Evolutionary conservation across 2,888 invertebrate species (phyloP).

Genomic region (Lepidocyrtoides sp.): DNA sequence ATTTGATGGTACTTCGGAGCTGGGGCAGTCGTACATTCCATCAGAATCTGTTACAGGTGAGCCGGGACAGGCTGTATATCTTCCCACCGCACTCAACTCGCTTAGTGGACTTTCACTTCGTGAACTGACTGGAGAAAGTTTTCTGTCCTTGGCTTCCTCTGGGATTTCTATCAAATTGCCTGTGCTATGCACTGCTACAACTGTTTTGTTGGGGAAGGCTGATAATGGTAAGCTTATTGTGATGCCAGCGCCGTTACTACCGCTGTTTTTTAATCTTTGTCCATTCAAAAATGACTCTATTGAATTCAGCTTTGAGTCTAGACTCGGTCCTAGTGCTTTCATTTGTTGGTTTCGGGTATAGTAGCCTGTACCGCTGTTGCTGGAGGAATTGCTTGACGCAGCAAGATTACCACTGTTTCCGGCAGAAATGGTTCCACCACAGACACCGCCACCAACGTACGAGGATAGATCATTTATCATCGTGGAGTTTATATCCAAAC

Average conservation of each 20-base stretch:
- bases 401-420: slow-evolving; percentile 34
- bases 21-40: slow-evolving; percentile 93
- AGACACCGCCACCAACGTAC: neutral
- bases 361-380: neutral
- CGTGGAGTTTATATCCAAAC: slow-evolving; percentile 87
- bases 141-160: slow-evolving; percentile 87
- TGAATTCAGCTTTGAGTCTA: slow-evolving; percentile 85
- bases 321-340: slow-evolving; percentile 84
- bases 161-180: slow-evolving; percentile 81
- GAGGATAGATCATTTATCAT: slow-evolving; percentile 66
- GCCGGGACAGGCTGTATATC: slow-evolving; percentile 73
- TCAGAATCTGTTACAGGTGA: slow-evolving; percentile 94
- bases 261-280: slow-evolving; percentile 45
- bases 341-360: slow-evolving; percentile 71
- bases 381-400: neutral
- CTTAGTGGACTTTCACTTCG: slow-evolving; percentile 93
- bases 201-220: slow-evolving; percentile 55
- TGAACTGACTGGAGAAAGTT: slow-evolving; percentile 92
- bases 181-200: slow-evolving; percentile 65
- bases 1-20: slow-evolving; percentile 89
- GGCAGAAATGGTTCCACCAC: neutral
- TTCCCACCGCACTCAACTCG: slow-evolving; percentile 88
- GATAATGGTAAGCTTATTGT: slow-evolving; percentile 77
- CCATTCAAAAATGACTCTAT: slow-evolving; percentile 74
- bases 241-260: slow-evolving; percentile 45